phyloP scores from a whole-genome alignment of 2,888 invertebrate species.

The Sclerodermus sp. region DNA sequence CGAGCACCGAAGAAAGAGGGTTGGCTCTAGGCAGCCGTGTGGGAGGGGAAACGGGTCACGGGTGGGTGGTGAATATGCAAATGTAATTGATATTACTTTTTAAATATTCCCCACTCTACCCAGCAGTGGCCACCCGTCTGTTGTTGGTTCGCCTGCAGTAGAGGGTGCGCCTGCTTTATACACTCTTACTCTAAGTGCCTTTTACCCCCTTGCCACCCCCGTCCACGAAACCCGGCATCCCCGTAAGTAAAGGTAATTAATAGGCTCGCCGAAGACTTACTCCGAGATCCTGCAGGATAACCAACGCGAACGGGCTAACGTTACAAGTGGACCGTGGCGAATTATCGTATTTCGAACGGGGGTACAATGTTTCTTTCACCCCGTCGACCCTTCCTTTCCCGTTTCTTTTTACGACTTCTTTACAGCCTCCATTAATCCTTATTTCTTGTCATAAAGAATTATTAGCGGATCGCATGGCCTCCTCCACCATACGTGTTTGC shows the following conservation, averaged over 20 bases:
- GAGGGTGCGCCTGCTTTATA: slow-evolving; percentile 49
- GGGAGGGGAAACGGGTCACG: slow-evolving; percentile 30
- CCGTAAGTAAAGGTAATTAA: slow-evolving; percentile 50
- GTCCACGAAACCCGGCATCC: slow-evolving; percentile 14
- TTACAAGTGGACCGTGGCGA: slow-evolving; percentile 44
- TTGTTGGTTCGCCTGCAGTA: slow-evolving; percentile 41
- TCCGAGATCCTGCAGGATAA: slow-evolving; percentile 42
- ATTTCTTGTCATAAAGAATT: too few relatives aligned
- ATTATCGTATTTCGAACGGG: slow-evolving; percentile 35
- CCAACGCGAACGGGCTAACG: slow-evolving; percentile 28
- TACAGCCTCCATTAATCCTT: too few relatives aligned
- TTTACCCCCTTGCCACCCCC: slow-evolving; percentile 36
- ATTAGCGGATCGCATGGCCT: too few relatives aligned
- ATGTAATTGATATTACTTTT: slow-evolving; percentile 58
- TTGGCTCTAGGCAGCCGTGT: neutral
- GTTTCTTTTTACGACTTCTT: too few relatives aligned
- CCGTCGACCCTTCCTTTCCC: neutral
- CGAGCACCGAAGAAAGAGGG: slow-evolving; percentile 3
- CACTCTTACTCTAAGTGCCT: slow-evolving; percentile 52
- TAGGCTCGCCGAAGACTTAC: slow-evolving; percentile 44
- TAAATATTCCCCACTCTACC: slow-evolving; percentile 55
- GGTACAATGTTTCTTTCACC: slow-evolving; percentile 15
- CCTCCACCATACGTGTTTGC: too few relatives aligned
- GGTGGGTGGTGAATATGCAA: slow-evolving; percentile 54
- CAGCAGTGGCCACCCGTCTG: slow-evolving; percentile 45